Conservation (phyloP, 2,797 vertebrate genomes). For the Anas bahamensis region DNA sequence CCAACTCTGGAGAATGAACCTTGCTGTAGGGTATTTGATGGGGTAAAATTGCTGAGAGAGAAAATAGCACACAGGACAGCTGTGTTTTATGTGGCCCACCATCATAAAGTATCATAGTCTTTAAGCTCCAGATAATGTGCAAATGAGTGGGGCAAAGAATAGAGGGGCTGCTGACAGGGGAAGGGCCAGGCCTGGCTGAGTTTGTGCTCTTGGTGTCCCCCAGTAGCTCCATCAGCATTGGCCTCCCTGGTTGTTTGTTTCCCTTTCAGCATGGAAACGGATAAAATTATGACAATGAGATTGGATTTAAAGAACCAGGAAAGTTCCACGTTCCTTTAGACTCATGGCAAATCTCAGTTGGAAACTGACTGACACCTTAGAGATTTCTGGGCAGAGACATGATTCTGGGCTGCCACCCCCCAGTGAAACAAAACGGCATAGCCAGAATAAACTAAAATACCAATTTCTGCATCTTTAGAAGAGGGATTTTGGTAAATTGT, state of each 20-base stretch:
- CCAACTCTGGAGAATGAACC: fast-evolving
- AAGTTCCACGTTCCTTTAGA: background rate
- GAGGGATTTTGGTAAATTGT: background rate
- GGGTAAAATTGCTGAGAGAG: background rate
- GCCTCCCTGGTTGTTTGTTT: background rate
- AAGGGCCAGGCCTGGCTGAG: background rate
- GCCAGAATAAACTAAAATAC: background rate
- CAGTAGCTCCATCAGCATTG: background rate
- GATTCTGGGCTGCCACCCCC: background rate
- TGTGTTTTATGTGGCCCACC: too few relatives aligned
- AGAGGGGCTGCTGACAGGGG: background rate
- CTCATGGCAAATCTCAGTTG: background rate
- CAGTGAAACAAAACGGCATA: background rate
- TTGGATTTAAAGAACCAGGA: background rate
- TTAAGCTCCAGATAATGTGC: fast-evolving
- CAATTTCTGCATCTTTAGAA: background rate
- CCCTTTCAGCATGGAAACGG: background rate
- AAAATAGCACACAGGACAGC: fast-evolving
- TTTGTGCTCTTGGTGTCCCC: background rate
- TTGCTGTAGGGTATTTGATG: fast-evolving
- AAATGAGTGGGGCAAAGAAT: background rate
- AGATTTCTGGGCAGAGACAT: background rate
- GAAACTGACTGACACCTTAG: background rate
- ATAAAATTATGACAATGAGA: background rate
- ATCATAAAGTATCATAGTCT: background rate